phyloP scores from a whole-genome alignment of 1,140 invertebrate genomes.

The Capitella teleta region DNA sequence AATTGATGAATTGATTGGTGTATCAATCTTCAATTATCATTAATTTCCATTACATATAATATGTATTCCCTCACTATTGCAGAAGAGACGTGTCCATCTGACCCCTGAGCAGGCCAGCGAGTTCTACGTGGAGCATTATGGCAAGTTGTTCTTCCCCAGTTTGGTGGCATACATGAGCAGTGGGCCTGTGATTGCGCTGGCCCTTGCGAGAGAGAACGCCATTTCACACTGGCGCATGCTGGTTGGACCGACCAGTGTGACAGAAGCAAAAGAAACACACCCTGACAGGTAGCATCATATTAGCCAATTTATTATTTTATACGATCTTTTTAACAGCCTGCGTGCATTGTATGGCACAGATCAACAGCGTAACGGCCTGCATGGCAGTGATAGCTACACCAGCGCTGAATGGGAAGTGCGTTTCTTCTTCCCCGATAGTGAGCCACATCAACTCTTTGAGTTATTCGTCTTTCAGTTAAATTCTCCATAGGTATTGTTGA shows the following conservation, averaged over 20 bases:
- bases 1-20: too few species aligned
- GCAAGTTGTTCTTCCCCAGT: slow-evolving; percentile 57
- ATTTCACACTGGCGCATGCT: slow-evolving; percentile 59
- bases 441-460: too few species aligned
- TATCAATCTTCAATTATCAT: not conserved
- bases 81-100: slow-evolving; percentile 56
- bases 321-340: slow-evolving; percentile 33
- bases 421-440: slow-evolving; percentile 77
- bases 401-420: slow-evolving; percentile 44
- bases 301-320: not conserved
- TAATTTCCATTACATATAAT: not conserved
- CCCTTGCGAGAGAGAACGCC: slow-evolving; percentile 52
- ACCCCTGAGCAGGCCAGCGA: slow-evolving; percentile 70
- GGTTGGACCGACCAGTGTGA: slow-evolving; percentile 54
- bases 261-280: slow-evolving; percentile 56
- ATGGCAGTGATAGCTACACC: slow-evolving; percentile 24
- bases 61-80: slow-evolving; percentile 15
- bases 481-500: slow-evolving; percentile 32
- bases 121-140: slow-evolving; percentile 63
- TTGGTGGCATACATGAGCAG: slow-evolving; percentile 65
- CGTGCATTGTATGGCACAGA: slow-evolving; percentile 54
- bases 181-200: slow-evolving; percentile 57
- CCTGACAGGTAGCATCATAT: slow-evolving; percentile 46
- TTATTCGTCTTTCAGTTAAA: too few species aligned
- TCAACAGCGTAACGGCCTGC: slow-evolving; percentile 35